phyloP scores from a whole-genome alignment of 2,113 vertebrate genomes.

The Coracopsis vasa region DNA sequence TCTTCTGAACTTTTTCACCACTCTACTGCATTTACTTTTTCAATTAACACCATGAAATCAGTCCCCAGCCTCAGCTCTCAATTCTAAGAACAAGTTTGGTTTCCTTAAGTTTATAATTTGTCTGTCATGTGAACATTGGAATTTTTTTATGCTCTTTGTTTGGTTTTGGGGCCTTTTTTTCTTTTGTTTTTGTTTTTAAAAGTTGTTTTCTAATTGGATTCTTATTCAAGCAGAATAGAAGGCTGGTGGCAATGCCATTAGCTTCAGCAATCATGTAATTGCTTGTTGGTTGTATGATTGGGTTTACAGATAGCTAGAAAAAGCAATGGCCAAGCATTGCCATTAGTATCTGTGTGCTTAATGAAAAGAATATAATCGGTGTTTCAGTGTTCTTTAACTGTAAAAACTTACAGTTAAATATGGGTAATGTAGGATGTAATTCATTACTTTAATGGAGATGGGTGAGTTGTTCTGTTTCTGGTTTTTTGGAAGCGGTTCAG shows the following conservation, averaged over 20 bases:
- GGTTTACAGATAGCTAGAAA: neutral
- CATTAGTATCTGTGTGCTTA: neutral
- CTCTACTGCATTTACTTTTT: neutral
- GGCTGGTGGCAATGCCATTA: neutral
- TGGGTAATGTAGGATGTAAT: neutral
- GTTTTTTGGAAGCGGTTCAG: fast-evolving
- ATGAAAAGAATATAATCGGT: neutral
- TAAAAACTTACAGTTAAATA: neutral
- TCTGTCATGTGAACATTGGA: neutral
- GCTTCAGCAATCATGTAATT: neutral
- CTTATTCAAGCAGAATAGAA: neutral
- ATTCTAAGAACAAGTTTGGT: neutral
- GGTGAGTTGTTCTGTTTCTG: neutral
- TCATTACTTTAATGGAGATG: neutral
- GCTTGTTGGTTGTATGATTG: neutral
- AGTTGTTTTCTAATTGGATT: neutral
- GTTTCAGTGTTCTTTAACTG: neutral
- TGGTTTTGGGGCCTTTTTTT: neutral
- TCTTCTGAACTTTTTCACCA: neutral
- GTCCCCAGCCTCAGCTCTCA: neutral
- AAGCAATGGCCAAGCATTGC: neutral
- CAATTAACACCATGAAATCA: neutral
- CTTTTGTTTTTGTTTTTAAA: neutral
- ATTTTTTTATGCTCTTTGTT: neutral
- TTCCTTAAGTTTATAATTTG: neutral